phyloP scores from a whole-genome alignment of 2,113 vertebrate genomes.

The Alouatta palliata region DNA sequence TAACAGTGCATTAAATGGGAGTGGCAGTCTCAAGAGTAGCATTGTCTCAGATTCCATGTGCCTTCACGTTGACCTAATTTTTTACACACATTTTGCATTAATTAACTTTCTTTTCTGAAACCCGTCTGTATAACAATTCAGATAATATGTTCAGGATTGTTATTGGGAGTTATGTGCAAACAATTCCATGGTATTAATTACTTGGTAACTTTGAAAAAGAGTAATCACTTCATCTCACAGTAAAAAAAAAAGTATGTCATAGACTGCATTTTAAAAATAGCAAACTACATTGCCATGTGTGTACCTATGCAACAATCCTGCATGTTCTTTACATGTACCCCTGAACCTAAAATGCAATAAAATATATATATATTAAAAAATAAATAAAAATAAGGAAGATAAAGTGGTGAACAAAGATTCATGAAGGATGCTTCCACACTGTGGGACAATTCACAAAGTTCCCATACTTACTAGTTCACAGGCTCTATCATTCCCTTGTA shows the following conservation, averaged over 20 bases:
- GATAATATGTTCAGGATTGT: neutral
- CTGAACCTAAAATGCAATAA: too few relatives aligned
- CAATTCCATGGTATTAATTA: neutral
- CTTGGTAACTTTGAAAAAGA: neutral
- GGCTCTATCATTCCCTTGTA: slow-evolving; percentile 23
- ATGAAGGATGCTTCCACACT: neutral
- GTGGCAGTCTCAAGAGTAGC: neutral
- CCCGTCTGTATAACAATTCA: neutral
- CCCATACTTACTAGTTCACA: slow-evolving; percentile 3
- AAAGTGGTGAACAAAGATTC: slow-evolving; percentile 29
- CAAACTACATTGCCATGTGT: too few relatives aligned
- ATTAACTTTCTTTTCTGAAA: slow-evolving; percentile 49
- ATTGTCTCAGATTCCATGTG: neutral
- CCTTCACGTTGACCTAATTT: neutral
- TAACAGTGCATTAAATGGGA: neutral
- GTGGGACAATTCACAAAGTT: neutral
- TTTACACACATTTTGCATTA: neutral
- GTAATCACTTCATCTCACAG: neutral
- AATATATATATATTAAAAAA: too few relatives aligned
- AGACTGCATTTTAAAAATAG: neutral
- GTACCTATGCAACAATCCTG: too few relatives aligned
- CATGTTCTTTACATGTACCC: too few relatives aligned
- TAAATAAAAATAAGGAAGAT: neutral
- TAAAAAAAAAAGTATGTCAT: neutral
- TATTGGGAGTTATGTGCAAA: neutral